These are phyloP conservation scores for Bombus superbus DNA, from an alignment of 1,140 invertebrate species.

Conservation along the genomic window DNA sequence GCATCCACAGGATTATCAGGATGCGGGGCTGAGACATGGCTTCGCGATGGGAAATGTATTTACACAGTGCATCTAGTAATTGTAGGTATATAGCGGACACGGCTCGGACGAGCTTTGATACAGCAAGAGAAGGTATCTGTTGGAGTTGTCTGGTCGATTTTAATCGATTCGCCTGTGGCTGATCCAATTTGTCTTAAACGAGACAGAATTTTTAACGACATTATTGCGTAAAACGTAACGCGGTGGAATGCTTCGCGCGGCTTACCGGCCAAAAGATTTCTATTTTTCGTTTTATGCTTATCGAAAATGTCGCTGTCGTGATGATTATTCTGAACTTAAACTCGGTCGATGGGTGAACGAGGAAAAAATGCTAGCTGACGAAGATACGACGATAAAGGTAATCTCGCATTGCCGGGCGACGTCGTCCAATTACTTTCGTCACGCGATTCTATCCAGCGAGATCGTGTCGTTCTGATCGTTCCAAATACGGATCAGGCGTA, in stretches of 20 bases:
- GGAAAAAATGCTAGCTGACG: neutral
- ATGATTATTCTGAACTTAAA: neutral
- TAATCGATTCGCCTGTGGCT: neutral
- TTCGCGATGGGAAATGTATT: neutral
- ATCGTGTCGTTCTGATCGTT: neutral
- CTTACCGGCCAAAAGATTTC: neutral
- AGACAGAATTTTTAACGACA: conserved; percentile 4
- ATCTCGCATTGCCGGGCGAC: neutral
- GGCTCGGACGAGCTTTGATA: neutral
- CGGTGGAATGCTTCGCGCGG: neutral
- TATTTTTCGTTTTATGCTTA: neutral
- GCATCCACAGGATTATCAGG: too few species aligned
- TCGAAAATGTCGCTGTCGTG: neutral
- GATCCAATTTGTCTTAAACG: conserved; percentile 26
- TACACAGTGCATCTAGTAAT: neutral
- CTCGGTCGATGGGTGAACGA: neutral
- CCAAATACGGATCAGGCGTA: neutral
- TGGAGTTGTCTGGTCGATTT: neutral
- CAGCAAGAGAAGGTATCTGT: neutral
- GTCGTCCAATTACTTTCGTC: neutral
- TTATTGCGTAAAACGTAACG: conserved; percentile 22
- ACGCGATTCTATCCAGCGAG: neutral
- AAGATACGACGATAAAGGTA: neutral
- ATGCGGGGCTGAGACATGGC: neutral
- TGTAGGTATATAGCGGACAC: neutral